Base-by-base conservation (phyloP, 2,888 invertebrate genomes). In the Eupeodes latifasciatus region DNA sequence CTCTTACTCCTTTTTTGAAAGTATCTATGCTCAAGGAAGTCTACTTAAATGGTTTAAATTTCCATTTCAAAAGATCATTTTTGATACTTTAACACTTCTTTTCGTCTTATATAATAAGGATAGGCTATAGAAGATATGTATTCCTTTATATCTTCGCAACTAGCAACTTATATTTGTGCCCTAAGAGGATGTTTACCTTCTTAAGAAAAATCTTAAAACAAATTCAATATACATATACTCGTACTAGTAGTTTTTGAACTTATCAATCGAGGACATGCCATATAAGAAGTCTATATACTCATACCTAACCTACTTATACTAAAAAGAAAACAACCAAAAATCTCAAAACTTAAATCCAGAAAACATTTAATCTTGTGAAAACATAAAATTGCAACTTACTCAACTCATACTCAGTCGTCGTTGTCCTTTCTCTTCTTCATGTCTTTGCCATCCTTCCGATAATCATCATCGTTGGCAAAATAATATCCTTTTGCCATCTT, bases 331-430 rank as follows among this genome's bases (percentile, higher is more conserved):
- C 40, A 27, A 27, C 12, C 40, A 85, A 75, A 78, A 62, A 11
- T 19, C 51, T 27, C 27, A 19, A n/a, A 34, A 19, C 59, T 9
- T 53, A 34, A 34, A 55, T 55, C 47, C 59, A n/a, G 27, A 69
- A 59, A 69, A 67, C 34, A 78, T 69, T 74, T 78, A 86, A 82
- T 80, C 59, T 74, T 75, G 59, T 53, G 69, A 75, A 83, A 81
- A 83, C 76, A 51, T 80, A 75, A 87, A 83, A 86, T 71, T 82
- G 82, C 79, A 87, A 72, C 76, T 86, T 79, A 40, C 27, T 27
- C 27, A 27, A 27, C 27, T 27, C 27, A 27, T 27, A 67, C 71
- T 69, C 72, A 72, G 59, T 67, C 2, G 27, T 3, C 27, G 27
- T 27, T 2, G 27, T 27, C 27, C 27, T 27, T 27, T 27, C 61